Evolutionary conservation across 2,113 vertebrate genomes (phyloP), one percentile per base, ranked within the genome.

Genomic region (Petaurus breviceps): DNA sequence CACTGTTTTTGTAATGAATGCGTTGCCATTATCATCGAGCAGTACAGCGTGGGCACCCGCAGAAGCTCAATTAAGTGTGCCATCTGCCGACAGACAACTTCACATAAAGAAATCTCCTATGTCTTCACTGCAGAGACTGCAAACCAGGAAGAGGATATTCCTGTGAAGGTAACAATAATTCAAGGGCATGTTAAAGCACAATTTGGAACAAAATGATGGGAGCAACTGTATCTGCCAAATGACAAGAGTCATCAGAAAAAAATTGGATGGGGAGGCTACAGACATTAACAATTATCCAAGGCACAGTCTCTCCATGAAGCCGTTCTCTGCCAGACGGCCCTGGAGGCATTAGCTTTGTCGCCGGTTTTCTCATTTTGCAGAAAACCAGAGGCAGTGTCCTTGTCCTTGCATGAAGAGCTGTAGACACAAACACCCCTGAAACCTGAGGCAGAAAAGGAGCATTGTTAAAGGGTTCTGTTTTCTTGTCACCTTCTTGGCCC

Each of bases 1-100:
- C 99, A 99, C 97, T 99, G 99, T 97, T 99, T 99, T 97, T 99
- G 99, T 92, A 99, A 99, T 4, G 99, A 99, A 93, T 99, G 99
- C 96, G 98, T 99, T 14, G 99, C 99, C 25, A 99, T 99, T 98
- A 99, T 99, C 54, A 99, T 99, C 93, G 99, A 99, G 93, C 99
- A 99, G 96, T 99, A 99, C 98, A 99, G 99, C 0, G 98, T 99
- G 94, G 99, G 99, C 46, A 99, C 99, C 1, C 98, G 99, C 46
- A 99, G 99, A 12, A 99, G 99, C 53, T 99, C 99, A 54, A 99
- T 99, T 96, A 99, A 99, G 94, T 99, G 99, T 96, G 99, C 99
- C 97, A 99, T 99, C 95, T 99, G 99, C 97, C 99, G 99, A 93
- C 99, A 99, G 98, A 99, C 99, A 53, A 99, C 99, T 0, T 99